Conservation (phyloP, 2,888 invertebrate species). For the Tetragonula carbonaria region DNA sequence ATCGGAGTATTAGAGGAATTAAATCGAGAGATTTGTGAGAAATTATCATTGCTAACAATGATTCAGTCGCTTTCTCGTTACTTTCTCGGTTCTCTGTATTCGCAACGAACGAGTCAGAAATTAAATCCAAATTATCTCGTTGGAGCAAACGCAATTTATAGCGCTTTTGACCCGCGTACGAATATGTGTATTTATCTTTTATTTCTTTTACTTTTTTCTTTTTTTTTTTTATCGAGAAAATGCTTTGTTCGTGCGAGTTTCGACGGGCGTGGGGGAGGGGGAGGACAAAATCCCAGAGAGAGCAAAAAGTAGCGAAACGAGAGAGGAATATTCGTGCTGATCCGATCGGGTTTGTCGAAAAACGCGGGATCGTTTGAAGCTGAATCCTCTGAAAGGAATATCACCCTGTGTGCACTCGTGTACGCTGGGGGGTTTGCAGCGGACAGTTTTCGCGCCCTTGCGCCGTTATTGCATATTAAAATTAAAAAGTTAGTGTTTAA, state of each 20-base stretch:
- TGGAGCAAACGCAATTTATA: not conserved
- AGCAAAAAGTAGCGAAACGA: constrained; percentile 1
- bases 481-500: constrained; percentile 2
- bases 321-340: constrained; percentile 29
- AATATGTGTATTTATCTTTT: not conserved
- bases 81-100: not conserved
- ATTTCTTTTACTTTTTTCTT: not conserved
- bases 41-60: not conserved
- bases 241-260: not conserved
- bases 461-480: constrained; percentile 15
- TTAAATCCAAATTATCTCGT: not conserved
- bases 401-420: not conserved
- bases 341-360: constrained; percentile 27
- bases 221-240: not conserved
- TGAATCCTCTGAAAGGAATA: constrained; percentile 15
- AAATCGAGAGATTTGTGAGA: not conserved
- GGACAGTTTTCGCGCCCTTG: not conserved
- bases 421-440: not conserved
- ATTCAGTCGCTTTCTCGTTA: not conserved
- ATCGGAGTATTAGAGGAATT: too few relatives aligned
- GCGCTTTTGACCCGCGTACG: too few relatives aligned
- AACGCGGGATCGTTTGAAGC: constrained; percentile 26
- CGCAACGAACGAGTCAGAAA: not conserved
- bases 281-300: constrained; percentile 11
- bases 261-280: not conserved